These are phyloP conservation scores for Cyphomyrus plagiostoma DNA, from an alignment of 2,113 vertebrate species.

Conservation along the genomic window DNA sequence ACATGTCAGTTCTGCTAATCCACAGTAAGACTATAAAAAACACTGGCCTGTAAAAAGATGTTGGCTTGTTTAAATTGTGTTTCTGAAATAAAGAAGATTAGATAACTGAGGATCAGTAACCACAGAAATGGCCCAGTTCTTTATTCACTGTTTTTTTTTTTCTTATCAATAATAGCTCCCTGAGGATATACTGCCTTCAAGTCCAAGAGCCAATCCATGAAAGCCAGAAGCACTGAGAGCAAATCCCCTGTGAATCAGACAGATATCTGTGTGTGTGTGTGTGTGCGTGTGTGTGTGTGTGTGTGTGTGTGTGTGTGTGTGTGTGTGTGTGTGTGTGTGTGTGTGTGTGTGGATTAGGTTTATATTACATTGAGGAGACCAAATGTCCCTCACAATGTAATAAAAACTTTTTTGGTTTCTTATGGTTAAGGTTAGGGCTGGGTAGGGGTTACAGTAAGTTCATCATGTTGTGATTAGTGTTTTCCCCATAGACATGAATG, in stretches of 20 bases:
- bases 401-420: no score
- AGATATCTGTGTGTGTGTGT: not conserved
- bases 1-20: not conserved
- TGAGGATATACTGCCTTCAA: conserved; percentile 4
- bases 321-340: not conserved
- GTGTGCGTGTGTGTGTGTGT: not conserved
- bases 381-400: no score
- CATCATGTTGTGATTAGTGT: no score
- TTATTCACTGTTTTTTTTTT: conserved; percentile 24
- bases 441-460: no score
- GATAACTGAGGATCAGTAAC: not conserved
- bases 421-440: no score
- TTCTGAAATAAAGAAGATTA: conserved; percentile 9
- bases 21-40: not conserved
- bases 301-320: not conserved
- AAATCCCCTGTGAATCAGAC: not conserved
- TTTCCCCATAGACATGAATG: no score
- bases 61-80: not conserved
- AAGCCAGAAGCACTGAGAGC: conserved; percentile 7
- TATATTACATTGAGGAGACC: no score
- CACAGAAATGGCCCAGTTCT: not conserved
- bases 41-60: not conserved
- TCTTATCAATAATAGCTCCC: conserved; percentile 26
- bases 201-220: not conserved
- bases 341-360: no score